These are phyloP conservation scores for Pachyramphus minor DNA, from an alignment of 2,113 vertebrate species.

Conservation along the genomic window DNA sequence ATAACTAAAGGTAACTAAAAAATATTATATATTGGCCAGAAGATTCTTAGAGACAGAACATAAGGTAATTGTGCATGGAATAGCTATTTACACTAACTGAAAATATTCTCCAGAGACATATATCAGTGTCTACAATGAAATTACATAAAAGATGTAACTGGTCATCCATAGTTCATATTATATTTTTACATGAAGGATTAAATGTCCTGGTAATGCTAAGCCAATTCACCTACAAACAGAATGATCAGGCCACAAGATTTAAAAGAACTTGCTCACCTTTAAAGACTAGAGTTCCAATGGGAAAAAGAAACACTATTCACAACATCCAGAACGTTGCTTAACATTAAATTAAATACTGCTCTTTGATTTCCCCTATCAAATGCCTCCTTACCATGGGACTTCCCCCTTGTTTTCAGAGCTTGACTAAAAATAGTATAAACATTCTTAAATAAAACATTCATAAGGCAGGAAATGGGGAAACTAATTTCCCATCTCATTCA, in stretches of 20 bases:
- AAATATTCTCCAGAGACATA: not conserved
- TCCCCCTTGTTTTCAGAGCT: not conserved
- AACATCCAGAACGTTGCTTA: not conserved
- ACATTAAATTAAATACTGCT: not conserved
- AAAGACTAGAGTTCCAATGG: not conserved
- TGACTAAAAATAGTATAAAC: not conserved
- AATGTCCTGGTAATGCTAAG: not conserved
- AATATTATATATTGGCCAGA: slow-evolving; percentile 28
- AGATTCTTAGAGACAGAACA: slow-evolving; percentile 34
- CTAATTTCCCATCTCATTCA: not conserved
- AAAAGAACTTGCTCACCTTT: not conserved
- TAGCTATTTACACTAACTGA: not conserved
- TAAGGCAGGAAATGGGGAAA: not conserved
- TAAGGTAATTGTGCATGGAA: slow-evolving; percentile 47
- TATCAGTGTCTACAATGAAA: slow-evolving; percentile 25
- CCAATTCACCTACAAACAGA: slow-evolving; percentile 41
- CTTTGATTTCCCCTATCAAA: not conserved
- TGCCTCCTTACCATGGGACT: not conserved
- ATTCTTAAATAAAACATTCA: not conserved
- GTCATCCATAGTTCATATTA: not conserved
- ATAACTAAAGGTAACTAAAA: not conserved
- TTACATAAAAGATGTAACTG: slow-evolving; percentile 30
- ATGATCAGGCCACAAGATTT: slow-evolving; percentile 4
- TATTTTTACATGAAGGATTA: slow-evolving; percentile 5
- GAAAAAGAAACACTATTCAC: not conserved